Percentiles rank a stretch among this genome's conserved stretches.
These are phyloP conservation scores for Ceyx erithaca DNA, from an alignment of 2,797 vertebrate species.

Conservation along the genomic window DNA sequence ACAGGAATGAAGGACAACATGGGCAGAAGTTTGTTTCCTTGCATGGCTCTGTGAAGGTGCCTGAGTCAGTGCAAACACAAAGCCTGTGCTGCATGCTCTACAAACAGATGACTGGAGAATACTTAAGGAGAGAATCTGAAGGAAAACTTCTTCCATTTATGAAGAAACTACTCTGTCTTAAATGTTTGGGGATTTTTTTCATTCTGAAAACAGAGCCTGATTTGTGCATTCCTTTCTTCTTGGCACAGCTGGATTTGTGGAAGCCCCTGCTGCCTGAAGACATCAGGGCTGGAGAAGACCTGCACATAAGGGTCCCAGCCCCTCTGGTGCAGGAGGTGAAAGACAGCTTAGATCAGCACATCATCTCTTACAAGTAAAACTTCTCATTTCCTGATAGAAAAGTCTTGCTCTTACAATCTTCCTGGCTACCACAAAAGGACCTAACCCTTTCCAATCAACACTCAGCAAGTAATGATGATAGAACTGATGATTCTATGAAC, in stretches of 20 bases:
- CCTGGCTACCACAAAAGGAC: neutral
- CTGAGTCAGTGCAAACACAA: neutral
- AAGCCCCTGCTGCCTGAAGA: conserved; percentile 37
- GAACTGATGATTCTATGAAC: neutral
- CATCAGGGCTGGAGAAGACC: conserved; percentile 1
- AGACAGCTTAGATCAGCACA: conserved; percentile 11
- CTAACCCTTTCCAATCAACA: neutral
- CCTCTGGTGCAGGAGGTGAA: conserved; percentile 40
- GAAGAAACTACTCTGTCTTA: neutral
- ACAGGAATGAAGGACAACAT: neutral
- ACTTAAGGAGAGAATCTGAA: neutral
- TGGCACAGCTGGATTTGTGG: conserved; percentile 50
- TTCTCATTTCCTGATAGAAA: neutral
- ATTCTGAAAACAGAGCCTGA: neutral
- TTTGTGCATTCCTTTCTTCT: conserved; percentile 23
- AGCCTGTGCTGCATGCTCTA: neutral
- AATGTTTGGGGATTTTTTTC: neutral
- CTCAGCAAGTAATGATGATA: neutral
- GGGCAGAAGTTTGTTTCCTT: neutral
- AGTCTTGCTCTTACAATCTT: neutral
- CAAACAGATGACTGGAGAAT: neutral
- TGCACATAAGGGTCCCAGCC: conserved; percentile 23
- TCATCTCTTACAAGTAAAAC: conserved; percentile 48
- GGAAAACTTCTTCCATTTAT: neutral
- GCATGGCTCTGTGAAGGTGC: neutral